A percentile compares a stretch with the other conserved stretches of the same genome.
phyloP scores from a whole-genome alignment of 2,888 invertebrate species.

The Cephus sareptanus region DNA sequence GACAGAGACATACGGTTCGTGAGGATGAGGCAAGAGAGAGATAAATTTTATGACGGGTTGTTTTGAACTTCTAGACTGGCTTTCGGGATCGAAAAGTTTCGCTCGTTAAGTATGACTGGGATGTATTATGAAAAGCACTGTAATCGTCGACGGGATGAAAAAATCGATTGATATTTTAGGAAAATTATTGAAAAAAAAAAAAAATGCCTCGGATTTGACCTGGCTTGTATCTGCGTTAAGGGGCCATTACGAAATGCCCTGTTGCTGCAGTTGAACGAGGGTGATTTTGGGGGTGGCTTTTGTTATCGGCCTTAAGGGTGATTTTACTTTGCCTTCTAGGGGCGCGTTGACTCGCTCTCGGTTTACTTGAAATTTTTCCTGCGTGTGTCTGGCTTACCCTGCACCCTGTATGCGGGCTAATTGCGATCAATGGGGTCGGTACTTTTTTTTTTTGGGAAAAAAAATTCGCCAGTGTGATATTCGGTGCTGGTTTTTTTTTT shows the following conservation, averaged over 20 bases:
- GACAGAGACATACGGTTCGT: neutral
- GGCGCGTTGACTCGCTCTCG: neutral
- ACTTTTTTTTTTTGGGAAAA: neutral
- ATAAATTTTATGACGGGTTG: neutral
- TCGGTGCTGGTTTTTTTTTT: neutral
- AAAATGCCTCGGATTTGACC: neutral
- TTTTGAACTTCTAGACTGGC: neutral
- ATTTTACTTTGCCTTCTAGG: neutral
- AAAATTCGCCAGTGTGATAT: neutral
- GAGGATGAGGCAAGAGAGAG: neutral
- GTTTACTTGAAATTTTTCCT: neutral
- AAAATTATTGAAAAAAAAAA: neutral
- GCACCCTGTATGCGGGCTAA: neutral
- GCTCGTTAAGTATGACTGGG: neutral
- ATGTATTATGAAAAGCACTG: too few relatives aligned
- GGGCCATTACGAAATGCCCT: neutral
- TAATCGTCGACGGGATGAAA: too few relatives aligned
- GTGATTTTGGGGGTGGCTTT: neutral
- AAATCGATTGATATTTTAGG: neutral
- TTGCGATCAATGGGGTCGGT: neutral
- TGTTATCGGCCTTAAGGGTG: neutral
- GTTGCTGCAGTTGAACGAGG: neutral
- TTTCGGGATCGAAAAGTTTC: neutral
- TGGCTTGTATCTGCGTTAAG: neutral
- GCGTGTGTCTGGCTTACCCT: neutral